Conservation (phyloP, 1,140 invertebrate genomes). For the Uloborus diversus region DNA sequence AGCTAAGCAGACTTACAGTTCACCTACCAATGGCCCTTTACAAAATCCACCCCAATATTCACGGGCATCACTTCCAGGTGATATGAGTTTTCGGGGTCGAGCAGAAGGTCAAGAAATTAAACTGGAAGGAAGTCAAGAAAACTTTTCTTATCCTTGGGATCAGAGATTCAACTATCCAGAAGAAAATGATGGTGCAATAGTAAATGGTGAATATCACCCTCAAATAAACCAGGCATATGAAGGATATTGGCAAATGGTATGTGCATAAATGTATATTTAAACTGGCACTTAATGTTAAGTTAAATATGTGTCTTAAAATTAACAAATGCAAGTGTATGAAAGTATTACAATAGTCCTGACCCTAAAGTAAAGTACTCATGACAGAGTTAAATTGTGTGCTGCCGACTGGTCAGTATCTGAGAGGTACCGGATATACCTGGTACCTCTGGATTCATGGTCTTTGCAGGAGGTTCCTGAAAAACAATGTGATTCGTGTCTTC, state of each 20-base stretch:
- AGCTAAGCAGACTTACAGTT: slow-evolving; percentile 31
- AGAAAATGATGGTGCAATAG: slow-evolving; percentile 19
- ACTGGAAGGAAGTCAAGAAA: slow-evolving; percentile 10
- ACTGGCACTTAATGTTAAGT: background rate
- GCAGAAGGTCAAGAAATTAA: slow-evolving; percentile 52
- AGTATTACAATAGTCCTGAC: no score
- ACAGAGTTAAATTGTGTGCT: no score
- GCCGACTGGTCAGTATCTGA: no score
- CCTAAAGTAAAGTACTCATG: no score
- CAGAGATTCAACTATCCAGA: slow-evolving; percentile 21
- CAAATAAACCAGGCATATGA: slow-evolving; percentile 22
- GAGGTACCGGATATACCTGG: no score
- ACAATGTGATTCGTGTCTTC: no score
- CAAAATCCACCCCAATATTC: background rate
- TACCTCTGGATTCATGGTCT: no score
- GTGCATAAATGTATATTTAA: background rate
- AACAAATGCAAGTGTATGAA: no score
- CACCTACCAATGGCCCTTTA: background rate
- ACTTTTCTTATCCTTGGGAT: slow-evolving; percentile 10
- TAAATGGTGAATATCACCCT: slow-evolving; percentile 36
- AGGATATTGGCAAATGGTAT: slow-evolving; percentile 41
- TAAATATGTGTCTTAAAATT: background rate
- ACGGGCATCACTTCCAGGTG: background rate
- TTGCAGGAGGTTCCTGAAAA: no score
- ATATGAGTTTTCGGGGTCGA: slow-evolving; percentile 24